A percentile compares a stretch with the other conserved stretches of the same genome.
Evolutionary conservation across 2,797 vertebrate genomes (phyloP).

Genomic region (Sylvia borin): DNA sequence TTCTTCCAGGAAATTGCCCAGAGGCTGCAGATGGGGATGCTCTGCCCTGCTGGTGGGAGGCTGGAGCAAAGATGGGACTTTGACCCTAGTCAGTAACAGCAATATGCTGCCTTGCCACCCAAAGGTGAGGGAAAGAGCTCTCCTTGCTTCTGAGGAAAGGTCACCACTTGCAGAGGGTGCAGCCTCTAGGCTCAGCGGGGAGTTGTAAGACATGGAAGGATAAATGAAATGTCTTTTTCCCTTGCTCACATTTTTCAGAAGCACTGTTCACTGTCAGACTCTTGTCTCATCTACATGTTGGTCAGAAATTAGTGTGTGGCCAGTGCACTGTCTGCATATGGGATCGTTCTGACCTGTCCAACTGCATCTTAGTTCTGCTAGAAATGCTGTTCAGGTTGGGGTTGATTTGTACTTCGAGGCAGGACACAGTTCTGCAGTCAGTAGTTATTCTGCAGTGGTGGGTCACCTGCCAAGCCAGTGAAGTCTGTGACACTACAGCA

Average conservation of each 20-base stretch:
- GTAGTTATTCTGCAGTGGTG: background rate
- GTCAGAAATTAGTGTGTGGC: background rate
- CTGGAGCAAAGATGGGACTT: background rate
- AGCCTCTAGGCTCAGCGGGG: background rate
- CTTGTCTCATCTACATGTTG: background rate
- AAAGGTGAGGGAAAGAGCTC: background rate
- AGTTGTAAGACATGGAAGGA: background rate
- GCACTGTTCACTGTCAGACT: background rate
- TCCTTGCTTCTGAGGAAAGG: background rate
- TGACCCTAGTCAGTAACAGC: background rate
- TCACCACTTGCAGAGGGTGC: background rate
- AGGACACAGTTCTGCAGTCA: fast-evolving
- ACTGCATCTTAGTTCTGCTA: background rate
- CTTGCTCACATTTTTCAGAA: background rate
- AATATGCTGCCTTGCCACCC: background rate
- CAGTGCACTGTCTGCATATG: background rate
- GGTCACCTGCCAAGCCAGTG: background rate
- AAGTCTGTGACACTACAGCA: background rate
- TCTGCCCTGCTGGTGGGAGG: background rate
- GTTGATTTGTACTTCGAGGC: background rate
- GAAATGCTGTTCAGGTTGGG: background rate
- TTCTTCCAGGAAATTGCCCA: background rate
- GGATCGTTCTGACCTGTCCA: background rate
- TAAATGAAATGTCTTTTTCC: background rate
- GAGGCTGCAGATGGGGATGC: background rate